Evolutionary conservation across 2,113 vertebrate genomes (phyloP).

Genomic region (Antigone vipio): DNA sequence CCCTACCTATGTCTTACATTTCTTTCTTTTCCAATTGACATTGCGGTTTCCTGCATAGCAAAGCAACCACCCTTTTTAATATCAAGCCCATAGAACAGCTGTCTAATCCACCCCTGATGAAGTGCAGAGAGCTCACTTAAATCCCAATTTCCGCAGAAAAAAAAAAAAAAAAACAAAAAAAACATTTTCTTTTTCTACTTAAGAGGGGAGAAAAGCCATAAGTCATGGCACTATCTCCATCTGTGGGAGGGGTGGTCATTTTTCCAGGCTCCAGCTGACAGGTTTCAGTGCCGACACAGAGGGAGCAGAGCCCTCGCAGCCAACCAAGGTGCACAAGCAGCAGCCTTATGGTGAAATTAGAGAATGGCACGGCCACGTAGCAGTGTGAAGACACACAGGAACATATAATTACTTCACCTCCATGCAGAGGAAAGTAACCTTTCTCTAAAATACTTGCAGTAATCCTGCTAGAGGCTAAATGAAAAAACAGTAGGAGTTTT

Average conservation of each 20-base stretch:
- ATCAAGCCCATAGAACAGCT: background rate
- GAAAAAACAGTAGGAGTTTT: conserved; percentile 39
- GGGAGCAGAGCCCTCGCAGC: background rate
- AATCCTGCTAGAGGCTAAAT: conserved; percentile 13
- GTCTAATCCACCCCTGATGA: conserved; percentile 12
- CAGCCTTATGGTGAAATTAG: background rate
- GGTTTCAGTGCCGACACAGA: background rate
- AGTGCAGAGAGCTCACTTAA: background rate
- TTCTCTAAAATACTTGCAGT: conserved; percentile 18
- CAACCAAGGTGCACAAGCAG: background rate
- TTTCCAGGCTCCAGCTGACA: conserved; percentile 1
- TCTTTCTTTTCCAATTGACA: background rate
- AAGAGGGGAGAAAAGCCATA: background rate
- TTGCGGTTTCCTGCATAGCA: background rate
- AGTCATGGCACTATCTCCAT: background rate
- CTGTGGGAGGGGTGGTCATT: background rate
- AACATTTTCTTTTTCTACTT: background rate
- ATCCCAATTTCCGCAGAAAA: background rate
- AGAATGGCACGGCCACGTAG: background rate
- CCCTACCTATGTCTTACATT: background rate
- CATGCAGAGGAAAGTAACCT: conserved; percentile 3
- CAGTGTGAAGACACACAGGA: conserved; percentile 1
- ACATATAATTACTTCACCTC: conserved; percentile 53
- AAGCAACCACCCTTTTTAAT: background rate
- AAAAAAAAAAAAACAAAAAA: background rate